Base-by-base conservation (phyloP, 1,140 invertebrate species). In the Drosophila insularis region DNA sequence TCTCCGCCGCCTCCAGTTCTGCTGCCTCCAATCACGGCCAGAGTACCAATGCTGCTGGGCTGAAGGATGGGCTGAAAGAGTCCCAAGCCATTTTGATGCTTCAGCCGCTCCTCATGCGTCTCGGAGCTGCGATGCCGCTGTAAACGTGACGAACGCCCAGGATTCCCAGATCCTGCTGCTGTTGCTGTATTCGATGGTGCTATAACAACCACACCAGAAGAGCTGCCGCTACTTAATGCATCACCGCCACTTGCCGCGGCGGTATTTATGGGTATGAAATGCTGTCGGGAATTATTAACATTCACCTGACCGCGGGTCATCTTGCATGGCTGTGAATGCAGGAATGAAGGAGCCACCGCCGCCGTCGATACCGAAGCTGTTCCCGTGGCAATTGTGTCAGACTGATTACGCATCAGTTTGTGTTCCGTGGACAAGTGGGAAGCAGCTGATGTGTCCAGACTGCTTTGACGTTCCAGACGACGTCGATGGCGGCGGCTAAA, bases 121-220 rank as follows among this genome's bases (percentile, higher is more conserved):
- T 91, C 90, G 3, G 89, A 91, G 53, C 90, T 91, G 46, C 90
- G 85, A 60, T 91, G 90, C 0, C 90, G 82, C 60, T 91, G 90
- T 35, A 91, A 59, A 7, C 87, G 86, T 5, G 80, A 78, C 7
- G 69, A 68, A 53, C 80, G 84, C 40, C 54, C 50, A 1, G 63
- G 61, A 65, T 68, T 67, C 7, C 10, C 37, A 10, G 39, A 8
- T 31, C 71, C 14, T n/a, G 40, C 58, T 10, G 73, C 10, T 23
- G 43, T 50, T 14, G 43, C 43, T 4, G 4, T 37, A n/a, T n/a
- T n/a, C n/a, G 35, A 13, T 4, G 81, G 64, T 7, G 82, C 64
- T 13, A 82, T 62, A 3, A 76, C 58, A 14, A 87, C 63, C 8
- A 79, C 70, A 11, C 71, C 61, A 0, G 72, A 35, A 14, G 74